Percentiles rank a stretch among this genome's conserved stretches.
These are phyloP conservation scores for Ptiloglossa arizonensis DNA, from an alignment of 1,140 invertebrate genomes.

Conservation along the genomic window DNA sequence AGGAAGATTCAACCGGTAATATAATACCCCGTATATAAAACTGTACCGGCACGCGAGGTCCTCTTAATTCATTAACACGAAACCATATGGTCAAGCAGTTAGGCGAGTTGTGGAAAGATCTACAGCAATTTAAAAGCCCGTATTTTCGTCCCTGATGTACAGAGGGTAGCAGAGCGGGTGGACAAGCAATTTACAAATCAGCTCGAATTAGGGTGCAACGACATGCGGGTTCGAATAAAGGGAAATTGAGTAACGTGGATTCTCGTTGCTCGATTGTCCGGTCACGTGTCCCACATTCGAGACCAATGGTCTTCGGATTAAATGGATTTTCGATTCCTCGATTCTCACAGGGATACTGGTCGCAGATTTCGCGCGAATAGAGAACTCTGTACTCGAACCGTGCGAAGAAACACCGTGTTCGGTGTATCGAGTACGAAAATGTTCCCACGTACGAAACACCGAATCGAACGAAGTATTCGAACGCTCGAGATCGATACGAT, in stretches of 20 bases:
- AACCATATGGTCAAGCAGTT: neutral
- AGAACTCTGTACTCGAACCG: slow-evolving; percentile 3
- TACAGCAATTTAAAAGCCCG: slow-evolving; percentile 42
- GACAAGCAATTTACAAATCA: slow-evolving; percentile 62
- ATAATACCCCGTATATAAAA: neutral
- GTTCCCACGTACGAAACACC: too few relatives aligned
- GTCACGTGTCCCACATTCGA: slow-evolving; percentile 33
- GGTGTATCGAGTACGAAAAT: neutral
- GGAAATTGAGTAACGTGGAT: slow-evolving; percentile 63
- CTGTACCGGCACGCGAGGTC: neutral
- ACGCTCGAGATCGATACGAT: too few relatives aligned
- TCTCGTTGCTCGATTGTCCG: neutral
- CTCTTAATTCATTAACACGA: slow-evolving; percentile 11
- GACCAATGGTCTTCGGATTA: neutral
- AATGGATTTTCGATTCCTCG: neutral
- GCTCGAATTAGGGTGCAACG: slow-evolving; percentile 36
- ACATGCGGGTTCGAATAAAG: slow-evolving; percentile 68
- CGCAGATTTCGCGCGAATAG: neutral
- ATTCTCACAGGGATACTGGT: neutral
- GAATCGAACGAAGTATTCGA: too few relatives aligned
- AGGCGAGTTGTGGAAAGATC: slow-evolving; percentile 10
- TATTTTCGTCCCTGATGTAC: slow-evolving; percentile 47
- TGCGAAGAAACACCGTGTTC: too few relatives aligned
- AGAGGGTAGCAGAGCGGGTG: slow-evolving; percentile 32
- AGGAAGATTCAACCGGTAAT: too few relatives aligned